Base-by-base conservation (phyloP, 2,888 invertebrate genomes). In the Plagodis dolabraria region DNA sequence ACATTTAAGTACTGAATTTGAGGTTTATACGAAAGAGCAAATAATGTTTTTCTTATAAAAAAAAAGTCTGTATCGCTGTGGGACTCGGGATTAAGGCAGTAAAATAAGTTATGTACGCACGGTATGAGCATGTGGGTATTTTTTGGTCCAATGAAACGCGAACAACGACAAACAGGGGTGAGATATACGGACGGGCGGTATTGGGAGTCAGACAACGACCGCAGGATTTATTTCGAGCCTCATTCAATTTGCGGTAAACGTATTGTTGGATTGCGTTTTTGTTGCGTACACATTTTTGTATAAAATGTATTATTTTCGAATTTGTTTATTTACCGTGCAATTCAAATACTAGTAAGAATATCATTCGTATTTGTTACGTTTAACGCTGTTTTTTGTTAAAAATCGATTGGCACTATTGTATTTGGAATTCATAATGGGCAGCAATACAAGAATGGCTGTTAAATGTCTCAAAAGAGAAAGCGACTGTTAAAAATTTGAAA, bases 211-310 rank as follows among this genome's bases (percentile, higher is more conserved):
- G 85, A 83, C 85, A 85, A 83, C 87, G 85, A 84, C 87, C 85
- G 83, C 86, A 78, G 86, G 87, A 90, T 90, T 90, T 90, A 90
- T 90, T 86, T 86, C 83, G 82, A 89, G 86, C 83, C 82, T 89
- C 84, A 90, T 91, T 89, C 89, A 91, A 89, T 91, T 90, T 90
- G 87, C 79, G 88, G 88, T 81, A 83, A 86, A 85, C 85, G 85
- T 88, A 88, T 89, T 89, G 89, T 87, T 80, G 79, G 82, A 86
- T 85, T 84, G 84, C 76, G 74, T 88, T 88, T 86, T 84, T 83
- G 79, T 86, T 82, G 78, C 75, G 75, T 73, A 76, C 75, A 71
- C 71, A 76, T 79, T 82, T 63, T 75, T 75, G 73, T 76, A 71
- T 71, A 77, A 80, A 83, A 70, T 77, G 82, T 76, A 75, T 79